phyloP scores from a whole-genome alignment of 2,113 vertebrate species.

The Hippolais icterina region DNA sequence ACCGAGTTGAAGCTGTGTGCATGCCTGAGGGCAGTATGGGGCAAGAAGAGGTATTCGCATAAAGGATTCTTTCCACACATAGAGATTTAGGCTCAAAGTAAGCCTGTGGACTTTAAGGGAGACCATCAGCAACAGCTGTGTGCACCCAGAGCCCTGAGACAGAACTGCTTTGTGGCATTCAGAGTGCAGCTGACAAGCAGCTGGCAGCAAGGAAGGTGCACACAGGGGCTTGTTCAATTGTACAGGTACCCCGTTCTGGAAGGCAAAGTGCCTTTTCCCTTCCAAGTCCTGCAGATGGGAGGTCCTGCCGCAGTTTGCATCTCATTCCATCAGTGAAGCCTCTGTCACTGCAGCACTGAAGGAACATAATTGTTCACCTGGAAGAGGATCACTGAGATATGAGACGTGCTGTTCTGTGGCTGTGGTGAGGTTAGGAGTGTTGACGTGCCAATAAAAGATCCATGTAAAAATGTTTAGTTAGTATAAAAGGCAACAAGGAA shows the following conservation, averaged over 20 bases:
- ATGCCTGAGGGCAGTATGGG: accelerated
- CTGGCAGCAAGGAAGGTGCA: neutral
- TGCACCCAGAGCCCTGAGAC: neutral
- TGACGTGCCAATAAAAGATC: slow-evolving; percentile 13
- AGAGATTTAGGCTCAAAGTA: neutral
- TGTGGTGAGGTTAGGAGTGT: neutral
- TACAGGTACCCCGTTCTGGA: neutral
- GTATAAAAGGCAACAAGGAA: neutral
- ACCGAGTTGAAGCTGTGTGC: neutral
- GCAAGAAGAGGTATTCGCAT: neutral
- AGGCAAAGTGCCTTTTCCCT: neutral
- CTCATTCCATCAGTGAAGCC: neutral
- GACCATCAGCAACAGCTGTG: neutral
- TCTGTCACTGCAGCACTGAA: neutral
- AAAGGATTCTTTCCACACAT: neutral
- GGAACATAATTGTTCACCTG: neutral
- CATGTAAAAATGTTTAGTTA: slow-evolving; percentile 12
- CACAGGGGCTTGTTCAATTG: neutral
- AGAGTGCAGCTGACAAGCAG: neutral
- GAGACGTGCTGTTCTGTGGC: neutral
- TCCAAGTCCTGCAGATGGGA: neutral
- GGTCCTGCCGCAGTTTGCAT: neutral
- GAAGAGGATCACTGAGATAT: neutral
- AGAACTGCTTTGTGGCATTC: neutral
- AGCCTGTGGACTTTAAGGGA: neutral